These are phyloP conservation scores for Takifugu rubripes DNA, from an alignment of 2,797 vertebrate species.

Conservation along the genomic window DNA sequence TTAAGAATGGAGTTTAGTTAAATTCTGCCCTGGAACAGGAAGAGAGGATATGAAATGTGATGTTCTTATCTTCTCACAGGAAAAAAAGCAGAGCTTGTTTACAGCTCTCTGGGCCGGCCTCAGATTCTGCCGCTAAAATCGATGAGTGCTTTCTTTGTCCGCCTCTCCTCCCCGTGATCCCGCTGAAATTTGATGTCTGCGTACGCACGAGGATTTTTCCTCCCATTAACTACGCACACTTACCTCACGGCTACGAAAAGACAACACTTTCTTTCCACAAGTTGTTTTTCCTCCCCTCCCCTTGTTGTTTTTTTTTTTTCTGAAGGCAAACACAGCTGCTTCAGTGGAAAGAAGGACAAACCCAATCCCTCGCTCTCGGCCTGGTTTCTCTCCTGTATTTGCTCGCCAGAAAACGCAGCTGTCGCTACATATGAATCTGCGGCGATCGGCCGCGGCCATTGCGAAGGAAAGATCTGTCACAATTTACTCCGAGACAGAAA, in stretches of 20 bases:
- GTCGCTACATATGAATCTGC: conserved; percentile 63
- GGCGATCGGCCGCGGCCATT: conserved; percentile 57
- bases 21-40: background rate
- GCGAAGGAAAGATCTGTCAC: conserved; percentile 60
- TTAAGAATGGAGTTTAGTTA: background rate
- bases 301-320: conserved; percentile 17
- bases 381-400: conserved; percentile 56
- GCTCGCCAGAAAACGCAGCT: conserved; percentile 46
- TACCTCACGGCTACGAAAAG: conserved; percentile 46
- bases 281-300: conserved; percentile 24
- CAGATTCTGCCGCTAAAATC: conserved; percentile 13
- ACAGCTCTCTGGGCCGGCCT: background rate
- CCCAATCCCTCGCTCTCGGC: conserved; percentile 44
- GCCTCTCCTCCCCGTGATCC: conserved; percentile 19
- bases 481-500: conserved; percentile 47
- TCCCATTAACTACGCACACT: conserved; percentile 51
- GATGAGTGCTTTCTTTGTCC: conserved; percentile 20
- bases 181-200: conserved; percentile 8
- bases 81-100: conserved; percentile 1
- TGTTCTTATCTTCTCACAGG: conserved; percentile 4
- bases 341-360: conserved; percentile 36
- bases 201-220: conserved; percentile 22
- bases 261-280: conserved; percentile 44
- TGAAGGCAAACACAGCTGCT: conserved; percentile 55
- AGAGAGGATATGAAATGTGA: background rate